phyloP scores from a whole-genome alignment of 2,888 invertebrate genomes.

The Acleris holmiana region DNA sequence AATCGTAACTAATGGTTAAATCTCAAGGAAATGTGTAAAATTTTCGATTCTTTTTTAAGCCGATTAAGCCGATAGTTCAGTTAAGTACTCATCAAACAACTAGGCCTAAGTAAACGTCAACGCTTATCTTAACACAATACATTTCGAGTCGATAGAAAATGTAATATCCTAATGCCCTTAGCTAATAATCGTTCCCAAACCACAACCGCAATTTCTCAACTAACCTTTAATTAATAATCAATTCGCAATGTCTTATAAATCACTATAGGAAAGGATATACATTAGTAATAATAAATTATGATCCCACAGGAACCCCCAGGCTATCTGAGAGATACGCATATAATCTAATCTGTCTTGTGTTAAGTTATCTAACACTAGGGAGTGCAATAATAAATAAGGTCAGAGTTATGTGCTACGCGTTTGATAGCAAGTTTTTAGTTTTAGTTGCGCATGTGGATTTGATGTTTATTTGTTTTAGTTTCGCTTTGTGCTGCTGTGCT shows the following conservation, averaged over 20 bases:
- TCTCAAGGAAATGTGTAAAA: no score
- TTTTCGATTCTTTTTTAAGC: no score
- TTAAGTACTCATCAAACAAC: no score
- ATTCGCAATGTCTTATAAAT: slow-evolving; percentile 37
- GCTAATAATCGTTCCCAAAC: slow-evolving; percentile 10
- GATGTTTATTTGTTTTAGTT: slow-evolving; percentile 9
- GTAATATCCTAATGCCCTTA: neutral
- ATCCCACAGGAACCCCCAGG: slow-evolving; percentile 24
- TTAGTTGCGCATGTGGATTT: slow-evolving; percentile 11
- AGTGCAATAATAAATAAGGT: slow-evolving; percentile 63
- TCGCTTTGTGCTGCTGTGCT: neutral
- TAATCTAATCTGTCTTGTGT: slow-evolving; percentile 68
- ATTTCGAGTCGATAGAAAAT: no score
- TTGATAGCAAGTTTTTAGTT: slow-evolving; percentile 46
- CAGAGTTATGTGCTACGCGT: slow-evolving; percentile 55
- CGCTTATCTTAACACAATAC: no score
- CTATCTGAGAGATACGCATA: slow-evolving; percentile 63
- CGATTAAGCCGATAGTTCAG: no score
- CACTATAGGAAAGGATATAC: slow-evolving; percentile 46
- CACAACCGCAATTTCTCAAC: slow-evolving; percentile 32
- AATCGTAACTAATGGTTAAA: no score
- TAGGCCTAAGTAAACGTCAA: no score
- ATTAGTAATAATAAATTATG: slow-evolving; percentile 51
- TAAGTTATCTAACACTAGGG: slow-evolving; percentile 44
- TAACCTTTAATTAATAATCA: slow-evolving; percentile 38